Evolutionary conservation across 2,113 vertebrate genomes (phyloP).

Genomic region (Limanda limanda): DNA sequence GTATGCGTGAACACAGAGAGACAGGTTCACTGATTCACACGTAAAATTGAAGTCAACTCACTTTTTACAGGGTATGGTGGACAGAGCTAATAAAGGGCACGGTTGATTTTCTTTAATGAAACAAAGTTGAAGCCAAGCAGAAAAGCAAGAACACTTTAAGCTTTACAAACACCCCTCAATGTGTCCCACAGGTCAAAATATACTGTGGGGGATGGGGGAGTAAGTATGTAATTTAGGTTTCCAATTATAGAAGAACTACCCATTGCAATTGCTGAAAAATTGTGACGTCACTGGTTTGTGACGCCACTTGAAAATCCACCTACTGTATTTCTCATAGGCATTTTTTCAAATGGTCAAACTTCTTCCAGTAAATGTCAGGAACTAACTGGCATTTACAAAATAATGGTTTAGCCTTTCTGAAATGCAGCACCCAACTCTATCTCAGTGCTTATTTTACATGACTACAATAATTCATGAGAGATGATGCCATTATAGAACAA

Average conservation of each 20-base stretch:
- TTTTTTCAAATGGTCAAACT: neutral
- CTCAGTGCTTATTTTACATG: neutral
- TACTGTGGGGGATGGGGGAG: neutral
- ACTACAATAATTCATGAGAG: too few relatives aligned
- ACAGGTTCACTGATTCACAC: too few relatives aligned
- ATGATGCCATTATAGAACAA: neutral
- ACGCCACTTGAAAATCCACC: too few relatives aligned
- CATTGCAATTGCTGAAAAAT: neutral
- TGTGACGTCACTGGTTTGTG: neutral
- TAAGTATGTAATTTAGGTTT: too few relatives aligned
- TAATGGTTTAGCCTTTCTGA: neutral
- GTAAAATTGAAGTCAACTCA: too few relatives aligned
- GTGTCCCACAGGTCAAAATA: neutral
- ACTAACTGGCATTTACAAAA: neutral
- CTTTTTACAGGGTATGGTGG: too few relatives aligned
- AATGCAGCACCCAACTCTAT: neutral
- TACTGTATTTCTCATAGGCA: neutral
- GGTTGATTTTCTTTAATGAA: too few relatives aligned
- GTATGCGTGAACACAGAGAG: too few relatives aligned
- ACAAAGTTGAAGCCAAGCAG: neutral
- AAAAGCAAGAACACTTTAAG: neutral
- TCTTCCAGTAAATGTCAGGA: neutral
- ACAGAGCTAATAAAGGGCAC: too few relatives aligned
- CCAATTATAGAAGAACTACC: neutral
- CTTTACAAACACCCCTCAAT: neutral